Evolutionary conservation across 2,888 invertebrate genomes (phyloP).

Genomic region (Theristus sp.): DNA sequence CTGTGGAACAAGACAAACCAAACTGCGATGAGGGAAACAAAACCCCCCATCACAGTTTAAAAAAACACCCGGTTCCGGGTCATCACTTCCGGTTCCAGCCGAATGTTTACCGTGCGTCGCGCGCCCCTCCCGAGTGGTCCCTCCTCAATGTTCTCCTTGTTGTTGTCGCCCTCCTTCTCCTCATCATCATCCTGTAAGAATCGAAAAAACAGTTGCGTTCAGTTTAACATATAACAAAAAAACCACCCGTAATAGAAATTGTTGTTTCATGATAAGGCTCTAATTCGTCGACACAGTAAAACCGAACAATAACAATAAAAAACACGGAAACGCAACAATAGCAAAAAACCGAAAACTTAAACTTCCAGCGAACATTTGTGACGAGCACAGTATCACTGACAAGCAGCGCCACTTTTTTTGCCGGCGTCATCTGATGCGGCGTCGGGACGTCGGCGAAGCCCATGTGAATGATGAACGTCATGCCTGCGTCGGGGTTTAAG

Average conservation of each 20-base stretch:
- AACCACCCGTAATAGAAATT: too few relatives aligned
- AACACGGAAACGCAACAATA: too few relatives aligned
- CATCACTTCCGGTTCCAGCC: too few relatives aligned
- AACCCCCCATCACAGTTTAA: too few relatives aligned
- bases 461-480: constrained; percentile 88
- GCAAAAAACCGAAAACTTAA: too few relatives aligned
- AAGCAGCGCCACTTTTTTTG: constrained; percentile 78
- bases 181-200: constrained; percentile 26
- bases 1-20: too few relatives aligned
- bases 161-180: background rate
- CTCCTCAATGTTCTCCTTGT: constrained; percentile 24
- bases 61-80: too few relatives aligned
- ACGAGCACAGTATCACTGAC: constrained; percentile 92
- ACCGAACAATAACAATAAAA: too few relatives aligned
- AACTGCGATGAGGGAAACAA: too few relatives aligned
- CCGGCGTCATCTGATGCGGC: constrained; percentile 54
- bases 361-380: constrained; percentile 59
- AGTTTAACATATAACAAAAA: too few relatives aligned
- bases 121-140: constrained; percentile 20
- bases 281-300: background rate
- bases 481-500: too few relatives aligned
- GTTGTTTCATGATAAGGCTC: constrained; percentile 26
- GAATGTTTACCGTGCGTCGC: constrained; percentile 26
- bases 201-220: too few relatives aligned
- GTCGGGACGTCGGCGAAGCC: constrained; percentile 64